Evolutionary conservation across 2,113 vertebrate species (phyloP), one percentile per base, ranked within the genome.

Genomic region (Vulpes vulpes): DNA sequence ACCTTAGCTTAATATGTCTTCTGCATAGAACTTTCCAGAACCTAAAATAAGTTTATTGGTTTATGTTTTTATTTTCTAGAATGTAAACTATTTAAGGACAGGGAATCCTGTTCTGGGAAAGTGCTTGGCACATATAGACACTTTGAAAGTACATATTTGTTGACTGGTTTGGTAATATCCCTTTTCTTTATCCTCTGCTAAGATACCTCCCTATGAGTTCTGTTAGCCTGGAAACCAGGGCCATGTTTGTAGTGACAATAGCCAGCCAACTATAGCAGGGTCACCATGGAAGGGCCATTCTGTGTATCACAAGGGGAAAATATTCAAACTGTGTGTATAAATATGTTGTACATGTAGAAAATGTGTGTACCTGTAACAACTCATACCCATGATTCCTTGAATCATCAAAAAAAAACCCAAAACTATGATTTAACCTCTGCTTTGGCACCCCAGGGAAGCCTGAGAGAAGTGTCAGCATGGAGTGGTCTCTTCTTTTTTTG

Each of bases 11-110:
- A 60, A 64, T 32, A 9, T 15, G 25, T 88, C 81, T 86, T 71
- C 55, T 69, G 5, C 6, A 60, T 17, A 83, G 79, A 96, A 78
- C 19, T 71, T 96, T n/a, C 73, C 38, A 83, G 53, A 53, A 78
- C 20, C 30, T 51, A 79, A 76, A 65, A 17, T 82, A 74, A 71
- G 57, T 60, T 76, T 59, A 27, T 88, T 91, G 71, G 35, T 83
- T 92, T 92, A 60, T 89, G 38, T 78, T 91, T 94, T 94, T 65
- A 60, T 94, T 64, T 38, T 79, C 30, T 89, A 38, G 60, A 91
- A 71, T 91, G n/a, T 55, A 95, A 91, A 55, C 59, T 74, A 11
- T 16, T 80, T 80, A 71, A 85, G 17, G 49, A 9, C 23, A 81
- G 11, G 49, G 55, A 59, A 59, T 93, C 38, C 8, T 95, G 19